A percentile compares a stretch with the other conserved stretches of the same genome.
phyloP scores from a whole-genome alignment of 2,888 invertebrate species.

The Norana najaformis region DNA sequence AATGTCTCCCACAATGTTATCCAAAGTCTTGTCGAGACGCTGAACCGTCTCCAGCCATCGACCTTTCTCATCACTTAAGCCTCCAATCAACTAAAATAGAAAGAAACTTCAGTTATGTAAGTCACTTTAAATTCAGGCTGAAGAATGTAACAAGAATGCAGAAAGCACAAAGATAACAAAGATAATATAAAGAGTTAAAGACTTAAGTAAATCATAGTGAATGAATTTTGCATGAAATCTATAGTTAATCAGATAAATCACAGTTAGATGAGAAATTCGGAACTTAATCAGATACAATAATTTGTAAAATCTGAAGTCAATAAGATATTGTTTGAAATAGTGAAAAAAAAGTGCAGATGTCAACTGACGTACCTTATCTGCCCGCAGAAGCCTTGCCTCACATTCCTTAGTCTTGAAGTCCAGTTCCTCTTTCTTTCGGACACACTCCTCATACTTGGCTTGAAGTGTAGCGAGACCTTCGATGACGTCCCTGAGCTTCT shows the following conservation, averaged over 20 bases:
- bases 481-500: slow-evolving; percentile 58
- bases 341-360: not conserved
- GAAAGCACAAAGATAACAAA: not conserved
- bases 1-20: slow-evolving; percentile 62
- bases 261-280: not conserved
- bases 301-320: not conserved
- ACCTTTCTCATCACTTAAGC: slow-evolving; percentile 63
- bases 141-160: not conserved
- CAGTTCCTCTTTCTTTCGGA: slow-evolving; percentile 62
- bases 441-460: slow-evolving; percentile 62
- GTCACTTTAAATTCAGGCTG: not conserved
- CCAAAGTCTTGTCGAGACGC: slow-evolving; percentile 53
- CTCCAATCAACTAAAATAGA: slow-evolving; percentile 51
- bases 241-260: not conserved
- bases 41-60: slow-evolving; percentile 63
- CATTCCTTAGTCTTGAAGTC: slow-evolving; percentile 62
- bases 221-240: not conserved
- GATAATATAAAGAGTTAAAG: not conserved
- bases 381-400: slow-evolving; percentile 60
- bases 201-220: not conserved
- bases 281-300: not conserved
- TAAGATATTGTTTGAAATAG: not conserved
- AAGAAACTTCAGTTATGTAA: not conserved
- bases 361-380: slow-evolving; percentile 58
- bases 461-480: slow-evolving; percentile 60